Evolutionary conservation across 2,797 vertebrate species (phyloP).

Genomic region (Falco biarmicus): DNA sequence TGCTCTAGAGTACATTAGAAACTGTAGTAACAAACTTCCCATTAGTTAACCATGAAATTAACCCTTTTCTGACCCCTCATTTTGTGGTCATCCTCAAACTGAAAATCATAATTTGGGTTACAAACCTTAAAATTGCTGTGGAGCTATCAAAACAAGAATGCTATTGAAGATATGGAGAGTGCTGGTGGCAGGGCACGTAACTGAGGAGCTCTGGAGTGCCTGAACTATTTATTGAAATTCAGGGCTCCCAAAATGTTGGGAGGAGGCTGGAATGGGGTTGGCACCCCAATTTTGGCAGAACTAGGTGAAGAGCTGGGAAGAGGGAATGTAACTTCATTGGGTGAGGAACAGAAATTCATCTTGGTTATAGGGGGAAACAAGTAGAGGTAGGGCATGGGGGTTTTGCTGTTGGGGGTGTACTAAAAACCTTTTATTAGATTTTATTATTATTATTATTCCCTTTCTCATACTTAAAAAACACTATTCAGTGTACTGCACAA

Average conservation of each 20-base stretch:
- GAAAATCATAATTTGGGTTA: neutral
- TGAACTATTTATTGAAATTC: neutral
- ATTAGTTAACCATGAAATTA: neutral
- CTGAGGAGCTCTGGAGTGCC: neutral
- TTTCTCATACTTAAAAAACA: neutral
- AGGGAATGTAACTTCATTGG: neutral
- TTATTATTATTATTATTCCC: neutral
- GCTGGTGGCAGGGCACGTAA: neutral
- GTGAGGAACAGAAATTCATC: neutral
- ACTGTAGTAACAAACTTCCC: neutral
- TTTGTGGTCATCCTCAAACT: neutral
- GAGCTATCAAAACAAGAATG: neutral
- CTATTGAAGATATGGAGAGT: neutral
- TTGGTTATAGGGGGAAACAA: neutral
- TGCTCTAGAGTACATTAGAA: neutral
- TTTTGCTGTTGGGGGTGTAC: neutral
- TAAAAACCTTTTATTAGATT: neutral
- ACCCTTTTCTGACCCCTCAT: neutral
- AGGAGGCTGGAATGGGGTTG: neutral
- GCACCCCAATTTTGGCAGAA: neutral
- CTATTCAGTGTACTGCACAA: neutral
- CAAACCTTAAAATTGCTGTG: neutral
- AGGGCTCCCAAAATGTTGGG: neutral
- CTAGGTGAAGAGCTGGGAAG: neutral
- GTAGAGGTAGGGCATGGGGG: rapidly evolving